Base-by-base conservation (phyloP, 2,888 invertebrate species). In the Tipula lateralis region DNA sequence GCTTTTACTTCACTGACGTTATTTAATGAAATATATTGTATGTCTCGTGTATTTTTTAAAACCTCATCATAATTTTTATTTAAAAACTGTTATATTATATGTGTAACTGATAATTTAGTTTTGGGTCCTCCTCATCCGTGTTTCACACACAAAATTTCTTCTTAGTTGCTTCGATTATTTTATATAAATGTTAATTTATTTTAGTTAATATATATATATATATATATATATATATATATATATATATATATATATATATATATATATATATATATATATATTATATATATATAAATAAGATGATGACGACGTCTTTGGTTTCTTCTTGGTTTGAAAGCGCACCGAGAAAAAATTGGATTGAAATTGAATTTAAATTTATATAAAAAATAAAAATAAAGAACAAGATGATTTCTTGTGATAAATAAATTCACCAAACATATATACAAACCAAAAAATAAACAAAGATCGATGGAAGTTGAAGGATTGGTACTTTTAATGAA, bases 1-100 rank as follows among this genome's bases (percentile, higher is more conserved):
- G 19, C 24, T 1, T 66, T 66, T 24, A 24, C 24, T 66, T 66
- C 66, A 66, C 24, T 24, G 66, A 66, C 32, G 7, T 82, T n/a
- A n/a, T n/a, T 82, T 82, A 30, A 30, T 82, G 30, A 82, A 82
- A 82, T 82, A 30, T 80, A 80, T 66, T 66, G 1, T 66, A 66
- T 82, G 30, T 30, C 16, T 82, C 16, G 5, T 30, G 9, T 30
- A 30, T 30, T 30, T 82, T 82, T n/a, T 16, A 30, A 66, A 82
- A 82, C n/a, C 82, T 30, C 82, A n/a, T 82, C 82, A 82, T 82
- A 82, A 82, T 82, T 82, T 82, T 82, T 30, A 82, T 29, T 66
- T 24, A 66, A 9, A 66, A 66, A 66, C 24, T 66, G 66, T 66
- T 66, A 66, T 66, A 66, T 24, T 44, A 2, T 13, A n/a, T 44